phyloP scores from a whole-genome alignment of 2,888 invertebrate species.

The Agrochola litura region DNA sequence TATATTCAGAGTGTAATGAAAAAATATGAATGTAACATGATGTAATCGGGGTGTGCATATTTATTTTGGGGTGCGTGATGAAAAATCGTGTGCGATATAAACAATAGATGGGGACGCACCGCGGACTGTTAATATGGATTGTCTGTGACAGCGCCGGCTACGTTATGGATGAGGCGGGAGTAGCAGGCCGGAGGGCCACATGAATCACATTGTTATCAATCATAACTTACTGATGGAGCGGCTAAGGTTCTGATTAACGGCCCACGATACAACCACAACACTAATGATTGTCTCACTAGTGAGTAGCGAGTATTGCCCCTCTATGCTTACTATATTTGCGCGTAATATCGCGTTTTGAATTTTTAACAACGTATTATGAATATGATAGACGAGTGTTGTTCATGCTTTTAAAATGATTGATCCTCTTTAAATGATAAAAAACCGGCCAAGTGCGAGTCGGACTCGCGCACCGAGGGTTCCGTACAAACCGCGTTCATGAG shows the following conservation, averaged over 20 bases:
- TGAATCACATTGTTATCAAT: constrained; percentile 85
- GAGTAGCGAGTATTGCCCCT: constrained; percentile 44
- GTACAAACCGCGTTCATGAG: no score
- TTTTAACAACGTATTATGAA: constrained; percentile 8
- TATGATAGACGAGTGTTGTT: constrained; percentile 4
- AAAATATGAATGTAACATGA: constrained; percentile 57
- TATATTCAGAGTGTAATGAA: constrained; percentile 49
- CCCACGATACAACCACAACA: constrained; percentile 64
- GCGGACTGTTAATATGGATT: constrained; percentile 78
- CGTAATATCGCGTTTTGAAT: constrained; percentile 17
- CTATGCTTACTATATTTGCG: constrained; percentile 13
- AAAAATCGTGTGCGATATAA: constrained; percentile 65
- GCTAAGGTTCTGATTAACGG: constrained; percentile 78
- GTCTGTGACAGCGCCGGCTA: constrained; percentile 77
- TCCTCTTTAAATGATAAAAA: background rate
- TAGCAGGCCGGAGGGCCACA: constrained; percentile 70
- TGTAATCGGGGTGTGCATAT: constrained; percentile 63
- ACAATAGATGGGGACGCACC: constrained; percentile 63
- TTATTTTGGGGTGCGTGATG: constrained; percentile 60
- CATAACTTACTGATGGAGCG: constrained; percentile 87
- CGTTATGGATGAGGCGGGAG: constrained; percentile 80
- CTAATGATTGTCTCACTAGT: constrained; percentile 69
- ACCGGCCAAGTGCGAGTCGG: background rate
- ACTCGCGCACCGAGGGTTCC: no score
- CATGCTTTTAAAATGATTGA: constrained; percentile 26